These are phyloP conservation scores for Falco berigora DNA, from an alignment of 2,797 vertebrate species.

Conservation along the genomic window DNA sequence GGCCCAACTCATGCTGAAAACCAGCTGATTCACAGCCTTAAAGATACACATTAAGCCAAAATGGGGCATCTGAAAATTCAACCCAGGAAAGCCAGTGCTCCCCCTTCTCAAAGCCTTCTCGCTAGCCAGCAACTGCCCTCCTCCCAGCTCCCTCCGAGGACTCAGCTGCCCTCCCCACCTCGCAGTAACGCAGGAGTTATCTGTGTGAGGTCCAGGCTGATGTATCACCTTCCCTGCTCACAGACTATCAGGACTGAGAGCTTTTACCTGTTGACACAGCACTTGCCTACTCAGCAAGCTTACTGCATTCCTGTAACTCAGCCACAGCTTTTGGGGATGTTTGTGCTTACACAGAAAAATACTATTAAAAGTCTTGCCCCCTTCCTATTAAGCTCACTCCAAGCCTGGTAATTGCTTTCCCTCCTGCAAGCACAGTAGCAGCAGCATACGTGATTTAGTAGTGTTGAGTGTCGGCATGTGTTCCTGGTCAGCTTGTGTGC, in stretches of 20 bases:
- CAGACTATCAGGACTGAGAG: neutral
- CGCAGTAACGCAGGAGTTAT: neutral
- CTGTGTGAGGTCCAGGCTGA: neutral
- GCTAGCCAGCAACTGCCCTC: neutral
- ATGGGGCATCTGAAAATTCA: neutral
- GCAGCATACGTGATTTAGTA: neutral
- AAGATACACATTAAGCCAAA: neutral
- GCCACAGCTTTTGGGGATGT: conserved; percentile 21
- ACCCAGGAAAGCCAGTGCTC: neutral
- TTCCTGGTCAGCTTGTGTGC: neutral
- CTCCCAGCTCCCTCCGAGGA: neutral
- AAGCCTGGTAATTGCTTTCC: conserved; percentile 12
- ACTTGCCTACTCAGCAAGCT: conserved; percentile 8
- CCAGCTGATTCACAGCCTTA: neutral
- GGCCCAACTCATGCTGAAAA: neutral
- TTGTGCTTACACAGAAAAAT: conserved; percentile 16
- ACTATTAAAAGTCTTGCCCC: neutral
- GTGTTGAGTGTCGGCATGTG: neutral
- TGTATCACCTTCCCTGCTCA: neutral
- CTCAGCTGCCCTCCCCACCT: neutral
- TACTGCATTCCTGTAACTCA: conserved; percentile 12
- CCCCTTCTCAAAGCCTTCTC: neutral
- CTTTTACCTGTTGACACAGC: conserved; percentile 16
- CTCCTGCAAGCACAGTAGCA: neutral
- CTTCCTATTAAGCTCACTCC: neutral